These are phyloP conservation scores for Catostomus latipinnis DNA, from an alignment of 2,797 vertebrate species.

Conservation along the genomic window DNA sequence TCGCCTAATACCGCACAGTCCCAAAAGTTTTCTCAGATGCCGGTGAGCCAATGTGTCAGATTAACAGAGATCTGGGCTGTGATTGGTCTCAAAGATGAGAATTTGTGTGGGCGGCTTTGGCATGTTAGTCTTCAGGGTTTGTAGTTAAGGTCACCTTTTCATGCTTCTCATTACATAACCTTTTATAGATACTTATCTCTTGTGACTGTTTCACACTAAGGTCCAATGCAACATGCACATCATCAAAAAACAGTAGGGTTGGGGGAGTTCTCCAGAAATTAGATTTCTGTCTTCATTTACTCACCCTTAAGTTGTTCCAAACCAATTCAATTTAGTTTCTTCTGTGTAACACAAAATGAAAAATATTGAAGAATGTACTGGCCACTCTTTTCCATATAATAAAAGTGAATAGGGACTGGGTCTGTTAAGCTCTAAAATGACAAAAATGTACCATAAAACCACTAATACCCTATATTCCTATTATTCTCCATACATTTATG, in stretches of 20 bases:
- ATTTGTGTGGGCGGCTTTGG: slow-evolving; percentile 31
- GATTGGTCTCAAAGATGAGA: slow-evolving; percentile 23
- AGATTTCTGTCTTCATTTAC: not conserved
- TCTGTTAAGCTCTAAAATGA: too few species aligned
- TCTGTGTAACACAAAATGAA: not conserved
- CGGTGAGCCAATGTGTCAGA: slow-evolving; percentile 21
- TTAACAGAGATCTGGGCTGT: slow-evolving; percentile 12
- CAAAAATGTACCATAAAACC: too few species aligned
- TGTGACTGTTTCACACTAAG: slow-evolving; percentile 10
- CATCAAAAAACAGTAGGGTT: not conserved
- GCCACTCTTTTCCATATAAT: not conserved
- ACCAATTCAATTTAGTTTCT: not conserved
- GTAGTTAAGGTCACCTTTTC: slow-evolving; percentile 42
- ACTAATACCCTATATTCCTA: too few species aligned
- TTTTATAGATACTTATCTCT: slow-evolving; percentile 37
- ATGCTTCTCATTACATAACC: slow-evolving; percentile 38
- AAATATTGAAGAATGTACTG: not conserved
- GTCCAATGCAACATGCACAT: not conserved
- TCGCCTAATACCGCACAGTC: not conserved
- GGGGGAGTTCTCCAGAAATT: not conserved
- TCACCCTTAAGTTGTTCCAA: not conserved
- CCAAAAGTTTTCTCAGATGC: slow-evolving; percentile 1
- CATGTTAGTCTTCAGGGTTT: slow-evolving; percentile 35
- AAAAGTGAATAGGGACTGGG: not conserved
- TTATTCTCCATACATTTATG: not conserved